Evolutionary conservation across 2,888 invertebrate species (phyloP), one percentile per base, ranked within the genome.

Genomic region (Cataglyphis livida): DNA sequence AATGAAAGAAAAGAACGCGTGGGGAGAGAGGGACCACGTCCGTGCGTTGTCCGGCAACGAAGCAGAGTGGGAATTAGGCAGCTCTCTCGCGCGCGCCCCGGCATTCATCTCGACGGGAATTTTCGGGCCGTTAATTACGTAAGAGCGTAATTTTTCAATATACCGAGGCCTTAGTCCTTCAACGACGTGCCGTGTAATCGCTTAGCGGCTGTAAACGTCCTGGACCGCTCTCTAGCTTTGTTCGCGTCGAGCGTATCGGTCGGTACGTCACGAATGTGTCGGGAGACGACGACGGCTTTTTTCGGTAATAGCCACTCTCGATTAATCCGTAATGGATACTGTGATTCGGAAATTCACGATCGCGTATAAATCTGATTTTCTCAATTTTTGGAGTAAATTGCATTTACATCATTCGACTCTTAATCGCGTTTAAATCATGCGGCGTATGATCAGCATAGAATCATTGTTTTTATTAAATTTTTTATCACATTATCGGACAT

Each of bases 121-220:
- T 89, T 84, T 82, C 84, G 82, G 38, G 83, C 65, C 59, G 74
- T 66, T 79, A 84, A 86, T 89, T 89, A 84, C 86, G 88, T 81
- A 89, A 89, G 65, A 57, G 82, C 54, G 78, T 81, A 76, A 85
- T 86, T 89, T 89, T 89, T 89, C 89, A 88, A 86, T 89, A 82
- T 87, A 74, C 75, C 81, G 32, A 38, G 82, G 65, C 64, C 84
- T 88, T 76, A 78, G 81, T 79, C 68, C 84, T 41, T 68, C 76
- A 41, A 48, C 25, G 78, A 73, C 70, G 64, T 65, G 12, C 68
- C 75, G 81, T 79, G 71, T 79, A 79, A 79, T 75, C 59, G 74
- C 84, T 84, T 70, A 59, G 44, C 59, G 71, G 25, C 12, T 41
- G 59, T 41, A 54, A 68, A 54, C 66, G 28, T 68, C 44, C n/a